Evolutionary conservation across 2,888 invertebrate species (phyloP), one percentile per base, ranked within the genome.

Genomic region (Dicyrtomina minuta): DNA sequence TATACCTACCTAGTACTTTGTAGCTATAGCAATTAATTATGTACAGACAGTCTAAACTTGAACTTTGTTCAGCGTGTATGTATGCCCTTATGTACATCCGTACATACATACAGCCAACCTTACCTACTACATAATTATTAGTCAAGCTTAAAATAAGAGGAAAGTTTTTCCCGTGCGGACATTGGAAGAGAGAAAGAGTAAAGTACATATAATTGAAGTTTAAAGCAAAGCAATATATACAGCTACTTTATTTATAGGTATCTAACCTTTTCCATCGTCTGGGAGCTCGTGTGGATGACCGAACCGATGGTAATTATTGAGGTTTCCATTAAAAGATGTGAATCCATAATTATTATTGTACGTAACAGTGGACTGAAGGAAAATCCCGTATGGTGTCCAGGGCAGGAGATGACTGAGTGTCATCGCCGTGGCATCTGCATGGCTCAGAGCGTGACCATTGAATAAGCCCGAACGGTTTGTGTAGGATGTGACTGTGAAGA

Each of bases 321-420:
- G 26, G 53, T 64, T 53, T n/a, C 22, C 22, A 41, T 53, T 53
- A n/a, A 24, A 41, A 41, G 53, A 33, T 27, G 64, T 53, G 20
- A 64, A 64, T 51, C 55, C 55, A 26, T 55, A 55, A 41, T n/a
- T 65, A 20, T 51, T 53, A 56, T 24, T 24, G 22, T 65, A 53
- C n/a, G 39, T 26, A n/a, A 46, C 24, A 15, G 61, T 26, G 55
- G 70, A 71, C 55, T 71, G 73, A 58, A 71, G 58, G 49, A 73
- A 71, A 39, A 73, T 70, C 24, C 70, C 66, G 65, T 71, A 73
- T 15, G 73, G 70, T 51, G 68, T 64, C 73, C 73, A 73, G 17
- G 70, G 70, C 55, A 66, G 70, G 51, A 68, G 58, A 22, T 55
- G 67, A 62, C 68, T 61, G 67, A 70, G 66, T 51, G 66, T 66